Evolutionary conservation across 1,140 invertebrate species (phyloP).

Genomic region (Hylaeus volcanicus): DNA sequence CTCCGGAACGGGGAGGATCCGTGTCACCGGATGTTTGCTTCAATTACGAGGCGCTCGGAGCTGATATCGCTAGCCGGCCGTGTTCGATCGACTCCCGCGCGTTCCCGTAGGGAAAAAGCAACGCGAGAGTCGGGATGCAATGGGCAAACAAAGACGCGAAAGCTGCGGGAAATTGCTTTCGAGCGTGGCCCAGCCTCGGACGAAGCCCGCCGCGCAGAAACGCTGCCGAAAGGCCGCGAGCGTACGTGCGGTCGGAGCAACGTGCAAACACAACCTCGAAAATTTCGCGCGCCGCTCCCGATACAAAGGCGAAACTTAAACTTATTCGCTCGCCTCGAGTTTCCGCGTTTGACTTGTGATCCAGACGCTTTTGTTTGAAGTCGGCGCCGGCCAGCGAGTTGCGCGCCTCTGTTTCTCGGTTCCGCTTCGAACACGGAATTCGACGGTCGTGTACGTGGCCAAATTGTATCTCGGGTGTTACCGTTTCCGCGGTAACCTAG

Average conservation of each 20-base stretch:
- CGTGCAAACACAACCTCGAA: constrained; percentile 20
- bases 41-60: too few species aligned
- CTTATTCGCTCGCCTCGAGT: background rate
- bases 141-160: constrained; percentile 31
- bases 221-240: too few species aligned
- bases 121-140: background rate
- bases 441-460: too few species aligned
- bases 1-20: too few species aligned
- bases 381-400: too few species aligned
- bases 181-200: constrained; percentile 7
- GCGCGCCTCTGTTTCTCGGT: too few species aligned
- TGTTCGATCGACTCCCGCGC: background rate
- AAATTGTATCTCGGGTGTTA: too few species aligned
- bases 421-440: too few species aligned
- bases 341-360: constrained; percentile 25
- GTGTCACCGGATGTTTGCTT: too few species aligned
- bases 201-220: too few species aligned
- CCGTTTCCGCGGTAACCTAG: too few species aligned
- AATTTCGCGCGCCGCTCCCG: constrained; percentile 32
- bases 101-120: background rate
- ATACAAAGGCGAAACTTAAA: constrained; percentile 18
- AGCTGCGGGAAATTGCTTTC: constrained; percentile 43
- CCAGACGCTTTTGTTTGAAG: background rate
- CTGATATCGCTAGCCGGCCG: background rate
- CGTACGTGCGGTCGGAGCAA: background rate